Evolutionary conservation across 2,113 vertebrate genomes (phyloP).

Genomic region (Puffinus mauretanicus): DNA sequence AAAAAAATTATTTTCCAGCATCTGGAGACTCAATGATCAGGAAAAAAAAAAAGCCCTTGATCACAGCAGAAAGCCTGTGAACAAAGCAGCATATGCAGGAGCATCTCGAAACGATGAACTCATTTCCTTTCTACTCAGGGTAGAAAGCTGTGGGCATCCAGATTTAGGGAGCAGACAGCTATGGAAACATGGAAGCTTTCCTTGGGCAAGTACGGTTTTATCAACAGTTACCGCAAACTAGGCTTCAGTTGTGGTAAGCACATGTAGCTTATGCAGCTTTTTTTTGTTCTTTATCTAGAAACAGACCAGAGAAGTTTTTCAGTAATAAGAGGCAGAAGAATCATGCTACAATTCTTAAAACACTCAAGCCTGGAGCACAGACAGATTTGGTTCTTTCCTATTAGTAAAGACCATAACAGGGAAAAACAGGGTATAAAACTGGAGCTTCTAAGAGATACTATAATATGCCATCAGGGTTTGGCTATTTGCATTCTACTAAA

Average conservation of each 20-base stretch:
- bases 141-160: not conserved
- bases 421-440: not conserved
- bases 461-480: not conserved
- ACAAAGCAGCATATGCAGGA: not conserved
- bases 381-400: not conserved
- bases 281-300: not conserved
- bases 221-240: not conserved
- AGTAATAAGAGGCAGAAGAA: not conserved
- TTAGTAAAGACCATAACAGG: not conserved
- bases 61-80: not conserved
- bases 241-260: not conserved
- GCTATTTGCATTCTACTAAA: not conserved
- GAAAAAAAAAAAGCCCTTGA: not conserved
- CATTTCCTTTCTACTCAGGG: not conserved
- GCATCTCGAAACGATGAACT: not conserved
- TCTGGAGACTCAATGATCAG: not conserved
- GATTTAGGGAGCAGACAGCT: not conserved
- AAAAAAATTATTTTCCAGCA: not conserved
- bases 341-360: not conserved
- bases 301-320: not conserved
- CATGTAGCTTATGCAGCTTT: not conserved
- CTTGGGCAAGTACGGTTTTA: not conserved
- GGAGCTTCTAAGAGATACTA: not conserved
- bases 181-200: not conserved
- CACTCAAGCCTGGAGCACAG: not conserved